A percentile compares a stretch with the other conserved stretches of the same genome.
These are phyloP conservation scores for Tribolium madens DNA, from an alignment of 1,140 invertebrate genomes.

Conservation along the genomic window DNA sequence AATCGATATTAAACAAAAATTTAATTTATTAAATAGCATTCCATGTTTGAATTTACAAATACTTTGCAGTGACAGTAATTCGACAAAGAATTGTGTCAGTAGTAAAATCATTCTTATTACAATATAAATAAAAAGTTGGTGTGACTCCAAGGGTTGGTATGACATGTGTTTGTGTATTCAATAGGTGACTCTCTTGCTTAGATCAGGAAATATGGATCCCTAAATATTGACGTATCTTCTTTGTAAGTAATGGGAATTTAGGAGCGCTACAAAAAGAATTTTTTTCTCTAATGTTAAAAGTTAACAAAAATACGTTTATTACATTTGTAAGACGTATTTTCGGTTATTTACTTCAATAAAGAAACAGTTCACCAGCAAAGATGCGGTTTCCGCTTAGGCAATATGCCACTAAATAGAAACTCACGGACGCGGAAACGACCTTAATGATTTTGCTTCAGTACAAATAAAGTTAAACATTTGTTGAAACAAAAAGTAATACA, in stretches of 20 bases:
- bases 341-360: conserved; percentile 46
- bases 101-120: neutral
- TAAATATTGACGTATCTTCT: conserved; percentile 23
- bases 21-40: conserved; percentile 24
- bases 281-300: neutral
- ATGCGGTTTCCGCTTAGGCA: conserved; percentile 44
- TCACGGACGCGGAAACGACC: conserved; percentile 55
- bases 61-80: conserved; percentile 14
- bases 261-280: conserved; percentile 1
- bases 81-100: neutral
- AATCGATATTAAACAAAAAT: conserved; percentile 17
- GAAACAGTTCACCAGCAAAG: conserved; percentile 42
- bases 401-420: conserved; percentile 57
- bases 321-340: conserved; percentile 30
- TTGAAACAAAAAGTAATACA: conserved; percentile 29
- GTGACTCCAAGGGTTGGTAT: neutral
- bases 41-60: conserved; percentile 17
- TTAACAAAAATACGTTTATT: conserved; percentile 20
- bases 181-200: conserved; percentile 25
- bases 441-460: conserved; percentile 54
- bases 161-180: conserved; percentile 26
- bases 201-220: conserved; percentile 23
- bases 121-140: neutral
- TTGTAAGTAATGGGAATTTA: conserved; percentile 6
- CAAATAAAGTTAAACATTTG: conserved; percentile 40